Conservation (phyloP, 2,113 vertebrate genomes). For the Erythrocebus patas region DNA sequence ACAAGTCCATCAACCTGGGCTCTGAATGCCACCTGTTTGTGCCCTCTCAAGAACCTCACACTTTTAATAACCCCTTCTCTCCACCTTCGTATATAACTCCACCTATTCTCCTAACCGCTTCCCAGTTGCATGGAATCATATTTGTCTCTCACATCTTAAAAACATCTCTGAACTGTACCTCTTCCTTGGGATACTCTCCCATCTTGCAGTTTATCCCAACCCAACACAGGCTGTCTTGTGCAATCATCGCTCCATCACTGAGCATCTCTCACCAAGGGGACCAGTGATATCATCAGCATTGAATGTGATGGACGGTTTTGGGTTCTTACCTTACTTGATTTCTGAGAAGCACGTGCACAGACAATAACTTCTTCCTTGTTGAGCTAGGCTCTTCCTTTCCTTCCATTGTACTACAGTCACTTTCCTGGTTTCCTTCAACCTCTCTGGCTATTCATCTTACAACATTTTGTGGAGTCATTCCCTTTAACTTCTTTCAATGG, state of each 20-base stretch:
- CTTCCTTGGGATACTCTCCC: not conserved
- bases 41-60: not conserved
- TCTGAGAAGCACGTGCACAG: not conserved
- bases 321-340: not conserved
- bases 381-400: not conserved
- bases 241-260: not conserved
- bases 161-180: not conserved
- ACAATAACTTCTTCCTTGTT: not conserved
- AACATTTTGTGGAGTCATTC: not conserved
- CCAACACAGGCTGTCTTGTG: not conserved
- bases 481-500: not conserved
- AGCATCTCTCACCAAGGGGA: not conserved
- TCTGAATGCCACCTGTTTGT: no score
- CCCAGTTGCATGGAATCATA: not conserved
- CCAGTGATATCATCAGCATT: no score
- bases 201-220: not conserved
- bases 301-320: no score
- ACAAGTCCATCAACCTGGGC: no score
- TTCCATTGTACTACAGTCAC: rapidly evolving
- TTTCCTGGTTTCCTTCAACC: not conserved
- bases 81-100: not conserved
- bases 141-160: not conserved
- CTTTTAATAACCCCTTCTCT: not conserved
- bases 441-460: not conserved
- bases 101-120: not conserved